phyloP scores from a whole-genome alignment of 2,888 invertebrate species.

The Drosophila sordidapex region DNA sequence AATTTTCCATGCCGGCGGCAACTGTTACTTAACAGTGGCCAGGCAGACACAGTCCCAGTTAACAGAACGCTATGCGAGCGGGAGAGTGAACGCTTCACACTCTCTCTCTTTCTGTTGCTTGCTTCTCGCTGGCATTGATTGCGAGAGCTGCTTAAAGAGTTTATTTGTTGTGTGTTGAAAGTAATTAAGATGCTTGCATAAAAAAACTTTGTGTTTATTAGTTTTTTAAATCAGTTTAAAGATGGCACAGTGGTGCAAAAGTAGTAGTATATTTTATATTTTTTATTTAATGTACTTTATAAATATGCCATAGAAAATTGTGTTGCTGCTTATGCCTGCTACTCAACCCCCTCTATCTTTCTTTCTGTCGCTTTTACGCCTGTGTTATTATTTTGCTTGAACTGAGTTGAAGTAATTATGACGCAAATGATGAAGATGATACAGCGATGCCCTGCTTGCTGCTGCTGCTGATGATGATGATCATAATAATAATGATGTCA shows the following conservation, averaged over 20 bases:
- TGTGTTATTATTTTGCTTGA: slow-evolving; percentile 31
- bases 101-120: neutral
- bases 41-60: slow-evolving; percentile 17
- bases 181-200: slow-evolving; percentile 1
- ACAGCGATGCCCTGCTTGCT: slow-evolving; percentile 6
- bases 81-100: neutral
- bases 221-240: no score
- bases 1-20: slow-evolving; percentile 66
- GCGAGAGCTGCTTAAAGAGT: slow-evolving; percentile 43
- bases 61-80: slow-evolving; percentile 31
- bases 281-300: neutral
- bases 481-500: slow-evolving; percentile 19
- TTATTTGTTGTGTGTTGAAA: slow-evolving; percentile 16
- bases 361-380: slow-evolving; percentile 9
- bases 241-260: slow-evolving; percentile 1
- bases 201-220: neutral
- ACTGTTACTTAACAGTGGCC: slow-evolving; percentile 57
- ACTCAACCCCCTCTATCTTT: slow-evolving; percentile 7
- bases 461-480: slow-evolving; percentile 10
- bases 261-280: neutral
- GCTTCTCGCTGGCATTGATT: slow-evolving; percentile 17
- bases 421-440: slow-evolving; percentile 33
- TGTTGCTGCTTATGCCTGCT: neutral
- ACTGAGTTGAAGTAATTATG: slow-evolving; percentile 49
- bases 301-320: slow-evolving; percentile 3